Evolutionary conservation across 2,888 invertebrate species (phyloP).

Genomic region (Nymphalis polychloros): DNA sequence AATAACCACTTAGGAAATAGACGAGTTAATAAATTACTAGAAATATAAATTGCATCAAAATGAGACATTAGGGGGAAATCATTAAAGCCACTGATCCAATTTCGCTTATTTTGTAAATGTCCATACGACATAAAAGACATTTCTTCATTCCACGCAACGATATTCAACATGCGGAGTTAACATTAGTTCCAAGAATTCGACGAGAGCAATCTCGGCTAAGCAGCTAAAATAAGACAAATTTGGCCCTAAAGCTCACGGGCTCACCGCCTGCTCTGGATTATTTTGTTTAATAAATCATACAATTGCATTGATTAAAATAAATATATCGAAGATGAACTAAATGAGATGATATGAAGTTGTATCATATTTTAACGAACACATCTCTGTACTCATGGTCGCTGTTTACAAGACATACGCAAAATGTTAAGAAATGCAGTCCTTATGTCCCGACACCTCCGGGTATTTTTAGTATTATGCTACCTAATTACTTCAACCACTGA

Average conservation of each 20-base stretch:
- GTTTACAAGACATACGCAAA: too few relatives aligned
- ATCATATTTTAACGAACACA: too few relatives aligned
- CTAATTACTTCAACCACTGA: background rate
- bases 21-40: conserved; percentile 7
- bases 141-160: conserved; percentile 22
- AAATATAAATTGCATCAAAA: conserved; percentile 2
- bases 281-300: conserved; percentile 25
- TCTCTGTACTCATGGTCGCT: too few relatives aligned
- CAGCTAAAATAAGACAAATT: conserved; percentile 26
- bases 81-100: conserved; percentile 12
- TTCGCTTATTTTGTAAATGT: conserved; percentile 23
- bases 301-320: too few relatives aligned
- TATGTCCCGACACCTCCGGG: too few relatives aligned
- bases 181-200: conserved; percentile 28
- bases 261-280: conserved; percentile 26
- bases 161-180: conserved; percentile 29
- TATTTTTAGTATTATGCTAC: too few relatives aligned
- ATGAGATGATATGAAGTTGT: too few relatives aligned
- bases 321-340: too few relatives aligned
- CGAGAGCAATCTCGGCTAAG: conserved; percentile 21
- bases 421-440: too few relatives aligned
- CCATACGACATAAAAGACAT: conserved; percentile 19
- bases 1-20: background rate
- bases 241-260: conserved; percentile 25
- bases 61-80: conserved; percentile 19